phyloP scores from a whole-genome alignment of 2,888 invertebrate genomes.

The Elysia crispata region DNA sequence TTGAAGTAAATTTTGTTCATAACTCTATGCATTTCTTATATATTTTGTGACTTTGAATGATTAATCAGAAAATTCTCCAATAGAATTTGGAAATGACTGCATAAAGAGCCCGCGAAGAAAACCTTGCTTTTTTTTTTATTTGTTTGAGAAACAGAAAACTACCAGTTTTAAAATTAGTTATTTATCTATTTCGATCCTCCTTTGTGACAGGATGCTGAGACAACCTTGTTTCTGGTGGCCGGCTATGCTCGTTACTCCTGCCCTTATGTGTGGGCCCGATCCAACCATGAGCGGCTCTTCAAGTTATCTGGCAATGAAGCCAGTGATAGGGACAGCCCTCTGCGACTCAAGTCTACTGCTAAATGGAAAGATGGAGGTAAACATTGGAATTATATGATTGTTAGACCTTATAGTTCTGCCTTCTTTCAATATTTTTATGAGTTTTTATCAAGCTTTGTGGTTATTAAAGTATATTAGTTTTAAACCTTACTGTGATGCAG shows the following conservation, averaged over 20 bases:
- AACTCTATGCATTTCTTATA: too few species aligned
- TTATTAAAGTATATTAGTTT: too few species aligned
- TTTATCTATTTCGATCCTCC: not conserved
- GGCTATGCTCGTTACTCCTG: conserved; percentile 70
- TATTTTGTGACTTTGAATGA: too few species aligned
- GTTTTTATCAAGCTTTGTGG: too few species aligned
- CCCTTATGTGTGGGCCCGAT: conserved; percentile 73
- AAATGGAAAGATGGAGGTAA: conserved; percentile 68
- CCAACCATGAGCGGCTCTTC: conserved; percentile 71
- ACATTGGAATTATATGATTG: not conserved
- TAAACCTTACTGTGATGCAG: too few species aligned
- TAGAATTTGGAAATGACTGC: too few species aligned
- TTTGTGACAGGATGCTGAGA: conserved; percentile 61
- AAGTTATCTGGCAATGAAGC: conserved; percentile 61
- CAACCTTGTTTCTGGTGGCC: conserved; percentile 69
- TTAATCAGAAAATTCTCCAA: too few species aligned
- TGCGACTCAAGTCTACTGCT: conserved; percentile 65
- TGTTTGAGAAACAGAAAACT: too few species aligned
- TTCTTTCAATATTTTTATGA: not conserved
- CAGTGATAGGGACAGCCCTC: conserved; percentile 69
- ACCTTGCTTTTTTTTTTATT: too few species aligned
- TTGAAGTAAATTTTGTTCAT: too few species aligned
- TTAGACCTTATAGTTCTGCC: not conserved
- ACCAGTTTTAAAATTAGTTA: too few species aligned
- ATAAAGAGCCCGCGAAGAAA: too few species aligned